Base-by-base conservation (phyloP, 2,888 invertebrate species). In the Ormyrus rosae region DNA sequence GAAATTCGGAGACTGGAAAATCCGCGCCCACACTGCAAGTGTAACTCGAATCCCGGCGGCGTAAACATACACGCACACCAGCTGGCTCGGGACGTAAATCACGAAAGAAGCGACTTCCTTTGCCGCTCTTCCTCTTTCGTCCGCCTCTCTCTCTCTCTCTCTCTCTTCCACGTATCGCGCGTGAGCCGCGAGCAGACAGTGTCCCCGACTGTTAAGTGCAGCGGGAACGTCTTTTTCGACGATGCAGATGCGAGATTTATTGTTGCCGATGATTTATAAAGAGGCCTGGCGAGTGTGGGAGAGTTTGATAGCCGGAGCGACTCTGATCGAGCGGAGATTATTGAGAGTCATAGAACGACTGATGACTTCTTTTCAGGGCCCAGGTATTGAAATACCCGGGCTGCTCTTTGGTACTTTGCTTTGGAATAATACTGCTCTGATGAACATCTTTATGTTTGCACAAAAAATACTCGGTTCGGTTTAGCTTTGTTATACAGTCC, bases 121-220 rank as follows among this genome's bases (percentile, higher is more conserved):
- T 67, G 46, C 19, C 74, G 50, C 65, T 65, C 58, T 34, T 50
- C 55, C 73, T 55, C 45, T 19, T 53, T 11, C 11, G 9, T 53
- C 4, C 11, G 9, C 11, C 53, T 63, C 63, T 34, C 13, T 73
- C 46, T 45, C 56, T 63, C 46, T 13, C 55, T 13, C 56, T 9
- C 45, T 48, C 7, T 11, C 58, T 5, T 7, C 50, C 65, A 55
- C 65, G 56, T 10, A 13, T 45, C 61, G 48, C 55, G 55, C 78
- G 73, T 79, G 74, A 79, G 74, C 74, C 79, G 74, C 78, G 78
- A 78, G 73, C 10, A 78, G 78, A 73, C 46, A 58, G 48, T 71
- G 71, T 58, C 69, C 70, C 76, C 34, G 64, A 46, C 10, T 77
- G 55, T 71, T 58, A 67, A 64, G 65, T 64, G 60, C 67, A 53